These are phyloP conservation scores for Prosopocoilus inquinatus DNA, from an alignment of 2,888 invertebrate genomes.

Conservation along the genomic window DNA sequence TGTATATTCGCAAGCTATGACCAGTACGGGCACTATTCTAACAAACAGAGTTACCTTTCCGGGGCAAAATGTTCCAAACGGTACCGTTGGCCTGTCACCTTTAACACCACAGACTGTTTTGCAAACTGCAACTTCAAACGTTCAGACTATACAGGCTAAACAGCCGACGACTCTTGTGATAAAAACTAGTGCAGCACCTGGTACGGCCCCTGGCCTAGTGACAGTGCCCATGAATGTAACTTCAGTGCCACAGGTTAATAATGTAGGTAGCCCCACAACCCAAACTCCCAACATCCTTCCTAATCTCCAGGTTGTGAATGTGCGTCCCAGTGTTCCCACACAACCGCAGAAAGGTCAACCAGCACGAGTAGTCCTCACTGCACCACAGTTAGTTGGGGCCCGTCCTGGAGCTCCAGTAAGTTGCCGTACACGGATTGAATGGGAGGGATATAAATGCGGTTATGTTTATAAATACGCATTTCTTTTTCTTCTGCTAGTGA, in stretches of 20 bases:
- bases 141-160: conserved; percentile 45
- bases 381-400: conserved; percentile 77
- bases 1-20: conserved; percentile 55
- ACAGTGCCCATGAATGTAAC: conserved; percentile 64
- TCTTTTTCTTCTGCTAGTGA: conserved; percentile 3
- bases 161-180: conserved; percentile 48
- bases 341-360: conserved; percentile 74
- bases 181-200: conserved; percentile 46
- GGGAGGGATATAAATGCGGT: conserved; percentile 12
- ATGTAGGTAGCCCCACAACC: conserved; percentile 50
- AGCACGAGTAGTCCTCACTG: conserved; percentile 79
- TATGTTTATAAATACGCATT: background rate
- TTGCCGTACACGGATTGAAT: conserved; percentile 38
- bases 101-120: conserved; percentile 52
- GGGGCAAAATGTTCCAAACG: conserved; percentile 67
- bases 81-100: conserved; percentile 62
- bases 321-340: conserved; percentile 72
- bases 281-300: conserved; percentile 49
- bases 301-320: conserved; percentile 84
- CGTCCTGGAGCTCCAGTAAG: conserved; percentile 80
- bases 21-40: conserved; percentile 51
- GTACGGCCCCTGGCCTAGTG: conserved; percentile 56
- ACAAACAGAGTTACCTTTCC: conserved; percentile 63
- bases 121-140: conserved; percentile 53
- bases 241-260: conserved; percentile 53